Evolutionary conservation across 2,797 vertebrate genomes (phyloP).

Genomic region (Aldrovandia affinis): DNA sequence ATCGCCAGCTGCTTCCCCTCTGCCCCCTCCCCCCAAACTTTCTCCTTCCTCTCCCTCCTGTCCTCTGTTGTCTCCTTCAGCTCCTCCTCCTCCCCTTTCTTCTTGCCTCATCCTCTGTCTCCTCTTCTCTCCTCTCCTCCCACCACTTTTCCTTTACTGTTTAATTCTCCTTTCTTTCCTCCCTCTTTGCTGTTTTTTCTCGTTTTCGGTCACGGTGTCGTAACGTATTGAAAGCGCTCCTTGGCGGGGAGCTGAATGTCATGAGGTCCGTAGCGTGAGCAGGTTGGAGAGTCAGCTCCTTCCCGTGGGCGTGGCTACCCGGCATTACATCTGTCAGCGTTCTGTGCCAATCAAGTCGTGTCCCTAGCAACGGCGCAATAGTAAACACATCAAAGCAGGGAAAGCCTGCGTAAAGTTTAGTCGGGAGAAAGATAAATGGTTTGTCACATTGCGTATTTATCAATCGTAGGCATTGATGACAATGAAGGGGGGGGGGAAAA

Average conservation of each 20-base stretch:
- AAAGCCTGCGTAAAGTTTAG: neutral
- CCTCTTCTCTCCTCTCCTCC: slow-evolving; percentile 1
- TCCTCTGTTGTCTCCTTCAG: neutral
- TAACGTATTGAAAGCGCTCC: neutral
- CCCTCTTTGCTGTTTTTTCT: neutral
- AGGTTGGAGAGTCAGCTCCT: neutral
- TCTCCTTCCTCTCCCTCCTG: neutral
- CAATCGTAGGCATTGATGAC: neutral
- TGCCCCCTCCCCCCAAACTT: neutral
- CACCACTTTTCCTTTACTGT: neutral
- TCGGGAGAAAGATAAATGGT: neutral
- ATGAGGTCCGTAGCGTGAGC: neutral
- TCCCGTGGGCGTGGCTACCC: slow-evolving; percentile 23
- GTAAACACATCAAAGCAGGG: slow-evolving; percentile 25
- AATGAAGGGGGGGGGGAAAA: neutral
- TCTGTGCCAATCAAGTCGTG: slow-evolving; percentile 10
- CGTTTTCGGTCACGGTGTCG: neutral
- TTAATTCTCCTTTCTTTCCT: neutral
- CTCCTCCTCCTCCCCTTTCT: slow-evolving; percentile 35
- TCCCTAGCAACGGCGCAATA: slow-evolving; percentile 22
- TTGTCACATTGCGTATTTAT: neutral
- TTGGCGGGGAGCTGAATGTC: neutral
- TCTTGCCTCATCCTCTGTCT: slow-evolving; percentile 34
- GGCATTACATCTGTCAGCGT: slow-evolving; percentile 1
- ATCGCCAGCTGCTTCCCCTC: slow-evolving; percentile 57